A percentile compares a stretch with the other conserved stretches of the same genome.
These are phyloP conservation scores for Spatula clypeata DNA, from an alignment of 2,797 vertebrate species.

Conservation along the genomic window DNA sequence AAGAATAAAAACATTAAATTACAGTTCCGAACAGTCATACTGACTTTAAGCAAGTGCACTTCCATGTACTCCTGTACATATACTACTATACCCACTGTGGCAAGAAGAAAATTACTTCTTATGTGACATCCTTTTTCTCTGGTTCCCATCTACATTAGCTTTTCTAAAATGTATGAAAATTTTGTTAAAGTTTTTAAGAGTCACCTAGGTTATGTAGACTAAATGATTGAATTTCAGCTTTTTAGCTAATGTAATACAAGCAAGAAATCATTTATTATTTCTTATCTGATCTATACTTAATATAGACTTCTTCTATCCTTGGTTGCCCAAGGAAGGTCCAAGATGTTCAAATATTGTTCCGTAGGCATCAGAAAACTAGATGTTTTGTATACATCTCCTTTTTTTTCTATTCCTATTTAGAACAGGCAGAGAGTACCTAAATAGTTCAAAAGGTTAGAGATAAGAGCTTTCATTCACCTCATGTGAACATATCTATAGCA, in stretches of 20 bases:
- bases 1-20: background rate
- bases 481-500: no score
- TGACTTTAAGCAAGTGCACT: background rate
- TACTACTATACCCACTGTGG: background rate
- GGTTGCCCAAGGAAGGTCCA: background rate
- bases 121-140: background rate
- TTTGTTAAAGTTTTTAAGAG: rapidly evolving
- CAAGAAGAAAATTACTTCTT: background rate
- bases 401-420: background rate
- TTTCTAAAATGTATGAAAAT: background rate
- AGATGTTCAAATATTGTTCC: background rate
- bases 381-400: background rate
- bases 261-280: background rate
- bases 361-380: background rate
- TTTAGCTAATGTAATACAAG: background rate
- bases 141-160: background rate
- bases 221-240: background rate
- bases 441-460: background rate
- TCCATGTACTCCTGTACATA: background rate
- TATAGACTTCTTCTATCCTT: background rate
- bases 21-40: background rate
- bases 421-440: background rate
- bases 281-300: background rate
- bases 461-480: background rate
- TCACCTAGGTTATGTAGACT: background rate